phyloP scores from a whole-genome alignment of 2,113 vertebrate species.

The Girardinichthys multiradiatus region DNA sequence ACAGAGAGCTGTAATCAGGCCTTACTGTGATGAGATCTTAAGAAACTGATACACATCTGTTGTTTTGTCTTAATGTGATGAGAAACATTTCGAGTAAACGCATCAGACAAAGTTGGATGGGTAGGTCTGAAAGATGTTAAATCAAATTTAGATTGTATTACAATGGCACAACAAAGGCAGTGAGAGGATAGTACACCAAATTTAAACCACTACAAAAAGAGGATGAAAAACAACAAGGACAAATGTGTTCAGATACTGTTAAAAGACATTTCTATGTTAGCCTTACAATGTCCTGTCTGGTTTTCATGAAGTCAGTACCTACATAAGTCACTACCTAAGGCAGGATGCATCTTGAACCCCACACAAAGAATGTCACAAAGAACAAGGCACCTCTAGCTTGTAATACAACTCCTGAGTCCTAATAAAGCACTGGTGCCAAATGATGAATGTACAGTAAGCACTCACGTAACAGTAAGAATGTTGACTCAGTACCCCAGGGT shows the following conservation, averaged over 20 bases:
- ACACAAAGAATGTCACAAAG: conserved; percentile 48
- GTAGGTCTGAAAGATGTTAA: conserved; percentile 9
- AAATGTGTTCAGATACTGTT: background rate
- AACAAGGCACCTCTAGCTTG: conserved; percentile 21
- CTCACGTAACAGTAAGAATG: conserved; percentile 5
- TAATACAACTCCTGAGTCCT: conserved; percentile 24
- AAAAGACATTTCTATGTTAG: background rate
- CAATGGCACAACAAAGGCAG: conserved; percentile 4
- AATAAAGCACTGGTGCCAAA: conserved; percentile 4
- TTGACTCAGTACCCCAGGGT: conserved; percentile 26
- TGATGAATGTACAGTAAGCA: conserved; percentile 31
- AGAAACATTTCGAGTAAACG: conserved; percentile 46
- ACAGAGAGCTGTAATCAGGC: conserved; percentile 42
- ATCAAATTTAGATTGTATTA: conserved; percentile 26
- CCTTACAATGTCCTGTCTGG: conserved; percentile 12
- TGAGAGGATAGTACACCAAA: background rate
- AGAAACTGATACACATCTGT: conserved; percentile 46
- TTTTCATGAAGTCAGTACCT: conserved; percentile 18
- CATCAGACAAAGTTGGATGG: conserved; percentile 17
- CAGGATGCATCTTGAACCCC: background rate
- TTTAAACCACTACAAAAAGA: background rate
- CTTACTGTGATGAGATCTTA: conserved; percentile 52
- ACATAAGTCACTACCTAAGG: conserved; percentile 1
- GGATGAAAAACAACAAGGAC: background rate
- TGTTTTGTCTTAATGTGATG: conserved; percentile 59